Evolutionary conservation across 2,797 vertebrate species (phyloP).

Genomic region (Carduelis carduelis): DNA sequence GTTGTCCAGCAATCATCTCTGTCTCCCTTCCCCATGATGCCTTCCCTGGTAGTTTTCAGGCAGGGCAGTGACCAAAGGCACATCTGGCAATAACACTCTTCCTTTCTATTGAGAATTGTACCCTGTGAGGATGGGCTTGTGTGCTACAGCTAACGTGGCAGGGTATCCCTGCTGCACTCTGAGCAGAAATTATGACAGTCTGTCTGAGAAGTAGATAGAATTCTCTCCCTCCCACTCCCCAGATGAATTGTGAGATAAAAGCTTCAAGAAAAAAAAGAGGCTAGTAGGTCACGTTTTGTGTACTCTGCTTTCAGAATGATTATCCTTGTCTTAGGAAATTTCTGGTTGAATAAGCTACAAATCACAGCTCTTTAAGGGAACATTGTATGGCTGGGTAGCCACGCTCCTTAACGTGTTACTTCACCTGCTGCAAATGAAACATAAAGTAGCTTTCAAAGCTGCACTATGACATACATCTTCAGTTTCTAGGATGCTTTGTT

Average conservation of each 20-base stretch:
- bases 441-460: slow-evolving; percentile 12
- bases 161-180: not conserved
- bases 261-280: not conserved
- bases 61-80: slow-evolving; percentile 19
- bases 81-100: not conserved
- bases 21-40: not conserved
- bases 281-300: slow-evolving; percentile 65
- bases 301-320: slow-evolving; percentile 58
- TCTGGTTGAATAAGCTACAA: slow-evolving; percentile 61
- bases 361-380: slow-evolving; percentile 59
- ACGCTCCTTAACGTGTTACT: not conserved
- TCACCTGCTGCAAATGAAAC: slow-evolving; percentile 34
- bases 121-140: not conserved
- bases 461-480: not conserved
- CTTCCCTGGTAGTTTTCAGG: not conserved
- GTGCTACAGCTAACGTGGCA: not conserved
- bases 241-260: slow-evolving; percentile 57
- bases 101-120: not conserved
- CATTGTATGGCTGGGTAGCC: slow-evolving; percentile 20
- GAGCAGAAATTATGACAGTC: slow-evolving; percentile 51
- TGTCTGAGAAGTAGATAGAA: slow-evolving; percentile 46
- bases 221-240: not conserved
- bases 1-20: not conserved
- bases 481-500: not conserved
- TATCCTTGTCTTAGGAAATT: slow-evolving; percentile 66